Base-by-base conservation (phyloP, 2,113 vertebrate genomes). In the Carassius auratus region DNA sequence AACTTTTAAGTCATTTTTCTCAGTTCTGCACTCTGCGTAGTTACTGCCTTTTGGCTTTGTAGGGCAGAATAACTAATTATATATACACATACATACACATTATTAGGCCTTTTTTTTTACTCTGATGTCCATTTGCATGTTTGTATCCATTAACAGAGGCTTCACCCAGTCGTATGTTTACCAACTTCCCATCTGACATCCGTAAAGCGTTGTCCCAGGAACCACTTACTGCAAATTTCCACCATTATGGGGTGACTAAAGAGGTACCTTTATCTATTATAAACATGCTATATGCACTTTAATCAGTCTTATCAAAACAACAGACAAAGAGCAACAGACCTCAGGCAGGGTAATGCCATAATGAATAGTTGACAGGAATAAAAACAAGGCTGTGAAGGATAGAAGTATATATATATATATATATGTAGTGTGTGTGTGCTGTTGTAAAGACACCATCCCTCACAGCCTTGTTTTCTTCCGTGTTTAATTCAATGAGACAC, bases 221-320 rank as follows among this genome's bases (percentile, higher is more conserved):
- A 85, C 90, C 94, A 8, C 89, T 96, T 33, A 95, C 95, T 19
- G 95, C 90, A 52, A 95, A 96, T 86, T 95, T 96, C 89, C 96
- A 96, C 84, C 85, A 93, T 86, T 96, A 89, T 84, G 95, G 95
- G 30, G 2, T 96, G 3, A 87, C 88, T 30, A 73, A 92, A 2
- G 15, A 95, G 93, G 95, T 95, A 88, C 13, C 30, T 30, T 30
- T 30, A 17, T 6, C 17, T 14, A 8, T 19, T 33, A 42, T 36
- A 0, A 69, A 69, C 4, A 61, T 19, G 14, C 26, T 0, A 8
- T 7, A 33, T 42, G 12, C 26, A 30, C 42, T 55, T 36, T 3
- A 17, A 19, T 57, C 0, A 0, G 57, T 13, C 26, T 19, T 45
- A 14, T 33, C n/a, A 14, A 23, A 21, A 17, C 21, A 33, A 68